Evolutionary conservation across 2,797 vertebrate species (phyloP), one percentile per base, ranked within the genome.

Genomic region (Toxotes lorentzi): DNA sequence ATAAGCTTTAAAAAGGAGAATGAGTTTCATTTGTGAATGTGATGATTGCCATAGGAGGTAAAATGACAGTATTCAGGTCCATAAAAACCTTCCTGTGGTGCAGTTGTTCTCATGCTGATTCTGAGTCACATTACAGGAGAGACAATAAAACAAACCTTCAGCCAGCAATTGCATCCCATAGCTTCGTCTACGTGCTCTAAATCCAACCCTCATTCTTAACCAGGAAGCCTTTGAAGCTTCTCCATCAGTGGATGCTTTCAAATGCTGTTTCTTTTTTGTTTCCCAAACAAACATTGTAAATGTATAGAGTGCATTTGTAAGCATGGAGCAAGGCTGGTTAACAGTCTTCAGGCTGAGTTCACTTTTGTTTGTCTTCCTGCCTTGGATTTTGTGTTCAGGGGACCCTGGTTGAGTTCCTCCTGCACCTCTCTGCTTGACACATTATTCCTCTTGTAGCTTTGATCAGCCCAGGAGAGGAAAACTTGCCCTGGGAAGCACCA

Each of bases 391-490:
- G 47, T 23, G 62, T 81, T 81, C 23, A 32, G 78, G 65, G 54
- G 65, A 78, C 72, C 67, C 70, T 72, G 83, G 81, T 81, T 84
- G 71, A 75, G 80, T 70, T 79, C 81, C 85, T 84, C 79, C 76
- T 51, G 53, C 73, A 79, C 74, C 68, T 73, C 57, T 64, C 68
- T 19, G 63, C 73, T 81, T 88, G 89, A 84, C 88, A 87, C 68
- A 11, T 67, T 16, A 19, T 81, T 81, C 72, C 69, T 66, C 74
- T 57, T 19, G 64, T 81, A 76, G 78, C 92, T 93, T 93, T 93
- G 92, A 94, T 94, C 93, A 92, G 40, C 77, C 70, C 79, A 48
- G 85, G 65, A 90, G 89, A 89, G 79, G 65, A 48, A 76, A 80
- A 72, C 66, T 70, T 82, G 81, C 89, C 81, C 73, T 71, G 84